Conservation (phyloP, 2,888 invertebrate species). For the Tipula helvola region DNA sequence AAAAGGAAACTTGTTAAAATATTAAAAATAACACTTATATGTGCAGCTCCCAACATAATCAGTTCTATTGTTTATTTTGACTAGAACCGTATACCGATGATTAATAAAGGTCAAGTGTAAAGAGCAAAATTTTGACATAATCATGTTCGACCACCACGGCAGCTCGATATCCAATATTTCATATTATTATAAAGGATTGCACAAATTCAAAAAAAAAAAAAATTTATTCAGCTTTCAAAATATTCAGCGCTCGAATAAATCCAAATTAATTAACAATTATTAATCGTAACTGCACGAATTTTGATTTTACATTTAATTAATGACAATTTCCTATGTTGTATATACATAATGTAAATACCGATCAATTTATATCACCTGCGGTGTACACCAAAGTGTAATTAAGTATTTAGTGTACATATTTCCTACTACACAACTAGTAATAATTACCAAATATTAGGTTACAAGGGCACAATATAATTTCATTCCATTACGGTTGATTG, state of each 20-base stretch:
- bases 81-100: not conserved
- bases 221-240: not conserved
- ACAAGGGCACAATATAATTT: not conserved
- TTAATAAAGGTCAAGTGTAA: not conserved
- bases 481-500: not conserved
- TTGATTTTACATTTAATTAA: not conserved
- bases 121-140: not conserved
- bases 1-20: not conserved
- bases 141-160: not conserved
- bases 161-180: not conserved
- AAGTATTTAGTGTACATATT: not conserved
- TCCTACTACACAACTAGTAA: not conserved
- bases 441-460: not conserved
- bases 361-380: not conserved
- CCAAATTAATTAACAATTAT: not conserved
- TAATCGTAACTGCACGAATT: not conserved
- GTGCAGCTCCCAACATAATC: not conserved
- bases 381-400: not conserved
- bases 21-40: not conserved
- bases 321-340: not conserved
- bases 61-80: not conserved
- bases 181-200: not conserved
- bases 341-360: not conserved
- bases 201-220: not conserved
- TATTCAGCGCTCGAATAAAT: not conserved